These are phyloP conservation scores for Laticauda laticaudata DNA, from an alignment of 2,113 vertebrate genomes.

Conservation along the genomic window DNA sequence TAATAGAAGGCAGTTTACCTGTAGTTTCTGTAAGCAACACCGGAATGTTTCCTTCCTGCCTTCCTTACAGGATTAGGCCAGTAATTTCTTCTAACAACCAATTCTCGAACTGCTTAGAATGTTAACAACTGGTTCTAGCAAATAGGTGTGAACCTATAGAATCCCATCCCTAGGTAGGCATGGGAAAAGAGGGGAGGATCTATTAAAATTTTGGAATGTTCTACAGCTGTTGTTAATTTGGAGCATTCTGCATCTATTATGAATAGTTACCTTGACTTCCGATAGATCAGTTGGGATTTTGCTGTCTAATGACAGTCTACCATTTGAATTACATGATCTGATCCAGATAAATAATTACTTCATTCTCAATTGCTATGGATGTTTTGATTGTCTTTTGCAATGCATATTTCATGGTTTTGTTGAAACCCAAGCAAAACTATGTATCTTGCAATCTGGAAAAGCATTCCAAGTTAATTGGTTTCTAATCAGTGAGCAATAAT, in stretches of 20 bases:
- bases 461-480: conserved; percentile 22
- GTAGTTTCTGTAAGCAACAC: too few species aligned
- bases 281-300: background rate
- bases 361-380: background rate
- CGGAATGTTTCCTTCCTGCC: too few species aligned
- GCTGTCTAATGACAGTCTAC: background rate
- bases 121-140: too few species aligned
- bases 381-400: conserved; percentile 6
- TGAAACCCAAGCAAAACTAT: background rate
- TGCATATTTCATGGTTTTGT: background rate
- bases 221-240: background rate
- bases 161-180: background rate
- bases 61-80: too few species aligned
- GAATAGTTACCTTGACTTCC: background rate
- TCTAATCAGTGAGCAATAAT: conserved; percentile 21
- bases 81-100: too few species aligned
- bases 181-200: background rate
- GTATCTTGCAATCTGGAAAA: conserved; percentile 14
- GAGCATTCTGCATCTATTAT: background rate
- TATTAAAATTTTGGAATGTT: background rate
- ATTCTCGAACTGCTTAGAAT: too few species aligned
- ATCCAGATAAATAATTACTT: background rate
- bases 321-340: background rate
- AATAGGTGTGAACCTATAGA: too few species aligned
- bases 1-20: too few species aligned